Percentiles rank a stretch among this genome's conserved stretches.
Conservation (phyloP, 2,113 vertebrate genomes). For the Lepisosteus osseus region DNA sequence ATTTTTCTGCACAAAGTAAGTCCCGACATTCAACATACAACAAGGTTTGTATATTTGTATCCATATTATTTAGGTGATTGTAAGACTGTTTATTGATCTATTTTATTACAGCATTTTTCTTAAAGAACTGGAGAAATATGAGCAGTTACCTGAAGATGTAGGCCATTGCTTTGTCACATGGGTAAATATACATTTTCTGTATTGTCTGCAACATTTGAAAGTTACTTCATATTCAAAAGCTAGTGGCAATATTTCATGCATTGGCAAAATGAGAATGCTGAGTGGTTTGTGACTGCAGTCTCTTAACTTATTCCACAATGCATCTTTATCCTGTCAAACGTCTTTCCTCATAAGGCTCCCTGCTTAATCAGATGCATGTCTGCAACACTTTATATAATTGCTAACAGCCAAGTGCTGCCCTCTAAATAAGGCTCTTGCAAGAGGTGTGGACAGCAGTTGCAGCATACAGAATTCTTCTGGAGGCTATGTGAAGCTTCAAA, state of each 20-base stretch:
- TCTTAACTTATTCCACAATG: not conserved
- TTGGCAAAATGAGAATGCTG: no score
- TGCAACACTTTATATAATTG: not conserved
- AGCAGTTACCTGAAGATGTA: constrained; percentile 95
- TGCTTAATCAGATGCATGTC: not conserved
- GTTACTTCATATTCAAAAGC: not conserved
- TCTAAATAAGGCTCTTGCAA: not conserved
- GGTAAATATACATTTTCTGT: constrained; percentile 64
- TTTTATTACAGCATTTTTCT: constrained; percentile 84
- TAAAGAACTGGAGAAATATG: constrained; percentile 96
- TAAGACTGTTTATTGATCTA: constrained; percentile 11
- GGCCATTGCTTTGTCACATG: constrained; percentile 98
- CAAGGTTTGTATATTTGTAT: no score
- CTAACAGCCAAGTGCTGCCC: no score
- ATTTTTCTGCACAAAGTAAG: no score
- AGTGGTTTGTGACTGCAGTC: no score
- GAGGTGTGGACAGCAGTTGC: not conserved
- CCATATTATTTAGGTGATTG: no score
- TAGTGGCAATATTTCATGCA: not conserved
- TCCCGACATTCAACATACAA: no score
- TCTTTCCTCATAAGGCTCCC: not conserved
- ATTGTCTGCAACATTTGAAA: not conserved
- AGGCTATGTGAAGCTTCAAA: not conserved
- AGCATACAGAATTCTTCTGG: not conserved
- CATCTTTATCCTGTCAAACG: not conserved